Evolutionary conservation across 2,797 vertebrate genomes (phyloP).

Genomic region (Gambelia wislizenii): DNA sequence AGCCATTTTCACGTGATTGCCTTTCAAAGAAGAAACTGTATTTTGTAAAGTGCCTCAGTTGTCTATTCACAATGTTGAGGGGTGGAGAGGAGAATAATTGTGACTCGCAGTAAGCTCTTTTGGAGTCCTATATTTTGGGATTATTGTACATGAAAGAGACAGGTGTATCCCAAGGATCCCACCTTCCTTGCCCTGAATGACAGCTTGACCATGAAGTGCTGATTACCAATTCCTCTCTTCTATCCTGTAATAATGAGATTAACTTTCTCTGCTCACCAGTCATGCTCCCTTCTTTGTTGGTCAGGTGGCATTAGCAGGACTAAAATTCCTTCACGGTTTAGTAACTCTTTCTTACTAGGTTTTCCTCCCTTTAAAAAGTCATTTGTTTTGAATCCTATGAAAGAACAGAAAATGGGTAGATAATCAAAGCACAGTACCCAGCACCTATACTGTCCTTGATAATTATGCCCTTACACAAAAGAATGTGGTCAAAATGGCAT

Average conservation of each 20-base stretch:
- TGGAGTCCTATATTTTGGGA: constrained; percentile 69
- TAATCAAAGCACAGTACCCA: constrained; percentile 73
- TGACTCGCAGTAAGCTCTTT: constrained; percentile 63
- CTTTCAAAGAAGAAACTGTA: constrained; percentile 49
- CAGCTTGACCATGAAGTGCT: constrained; percentile 55
- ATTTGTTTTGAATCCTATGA: constrained; percentile 59
- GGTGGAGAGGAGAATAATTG: constrained; percentile 60
- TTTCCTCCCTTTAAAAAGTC: constrained; percentile 64
- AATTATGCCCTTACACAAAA: accelerated
- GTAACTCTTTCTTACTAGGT: constrained; percentile 59
- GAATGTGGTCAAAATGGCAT: not conserved
- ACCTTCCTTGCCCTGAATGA: constrained; percentile 60
- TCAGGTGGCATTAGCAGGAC: constrained; percentile 55
- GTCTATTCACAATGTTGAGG: constrained; percentile 49
- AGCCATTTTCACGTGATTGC: constrained; percentile 47
- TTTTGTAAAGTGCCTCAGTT: constrained; percentile 30
- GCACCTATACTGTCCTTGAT: constrained; percentile 59
- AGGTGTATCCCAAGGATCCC: constrained; percentile 64
- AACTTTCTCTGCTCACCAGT: constrained; percentile 64
- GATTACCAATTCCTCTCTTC: constrained; percentile 65
- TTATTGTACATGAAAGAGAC: constrained; percentile 69
- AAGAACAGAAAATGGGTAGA: constrained; percentile 65
- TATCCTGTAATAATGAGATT: constrained; percentile 70
- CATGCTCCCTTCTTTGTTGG: constrained; percentile 32
- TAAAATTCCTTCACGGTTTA: constrained; percentile 65